These are phyloP conservation scores for Xestoiulus laeticollis DNA, from an alignment of 2,888 invertebrate species.

Conservation along the genomic window DNA sequence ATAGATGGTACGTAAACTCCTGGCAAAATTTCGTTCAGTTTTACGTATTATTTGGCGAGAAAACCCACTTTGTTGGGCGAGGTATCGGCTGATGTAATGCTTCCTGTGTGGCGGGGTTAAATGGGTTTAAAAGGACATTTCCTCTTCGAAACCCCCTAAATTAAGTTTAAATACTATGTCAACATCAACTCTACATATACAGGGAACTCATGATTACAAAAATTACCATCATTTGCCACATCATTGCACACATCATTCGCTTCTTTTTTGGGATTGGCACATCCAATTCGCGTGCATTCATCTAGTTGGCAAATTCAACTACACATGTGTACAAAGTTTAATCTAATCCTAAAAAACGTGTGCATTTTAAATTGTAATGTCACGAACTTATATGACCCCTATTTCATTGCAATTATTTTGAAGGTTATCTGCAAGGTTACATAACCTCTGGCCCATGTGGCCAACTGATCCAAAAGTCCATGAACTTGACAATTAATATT, in stretches of 20 bases:
- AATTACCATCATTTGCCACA: no score
- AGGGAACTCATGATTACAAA: not conserved
- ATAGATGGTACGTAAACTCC: slow-evolving; percentile 54
- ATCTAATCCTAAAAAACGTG: no score
- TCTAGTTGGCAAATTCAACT: no score
- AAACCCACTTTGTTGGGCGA: not conserved
- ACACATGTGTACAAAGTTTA: no score
- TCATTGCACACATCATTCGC: not conserved
- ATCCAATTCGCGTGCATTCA: not conserved
- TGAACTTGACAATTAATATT: no score
- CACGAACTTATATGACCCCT: not conserved
- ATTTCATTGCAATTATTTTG: not conserved
- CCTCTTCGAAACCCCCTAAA: no score
- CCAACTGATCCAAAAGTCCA: no score
- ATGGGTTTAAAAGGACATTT: not conserved
- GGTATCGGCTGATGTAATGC: not conserved
- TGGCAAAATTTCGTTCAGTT: not conserved
- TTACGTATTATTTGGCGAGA: not conserved
- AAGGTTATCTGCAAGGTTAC: not conserved
- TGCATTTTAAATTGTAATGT: no score
- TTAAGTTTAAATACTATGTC: not conserved
- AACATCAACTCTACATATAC: not conserved
- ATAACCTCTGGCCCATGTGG: no score
- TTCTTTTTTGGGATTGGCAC: not conserved
- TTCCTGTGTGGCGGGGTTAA: not conserved